Base-by-base conservation (phyloP, 2,797 vertebrate genomes). In the Ibycter americanus region DNA sequence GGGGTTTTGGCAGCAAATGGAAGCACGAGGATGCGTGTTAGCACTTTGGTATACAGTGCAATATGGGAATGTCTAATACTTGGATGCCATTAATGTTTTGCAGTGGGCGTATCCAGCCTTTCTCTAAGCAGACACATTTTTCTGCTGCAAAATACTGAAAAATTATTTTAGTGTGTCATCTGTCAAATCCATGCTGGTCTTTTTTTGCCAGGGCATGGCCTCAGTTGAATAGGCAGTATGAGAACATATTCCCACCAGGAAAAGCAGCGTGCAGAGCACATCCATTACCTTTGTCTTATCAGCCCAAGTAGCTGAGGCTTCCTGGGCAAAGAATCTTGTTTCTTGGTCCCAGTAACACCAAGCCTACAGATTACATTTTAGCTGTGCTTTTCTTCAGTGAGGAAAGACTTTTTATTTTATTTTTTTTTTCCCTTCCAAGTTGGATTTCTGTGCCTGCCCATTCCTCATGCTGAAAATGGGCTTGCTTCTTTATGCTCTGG, bases 401-500 rank as follows among this genome's bases (percentile, higher is more conserved):
- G 42, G n/a, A 56, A 67, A 90, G 62, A 31, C 7, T 6, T 73
- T 65, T 79, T 78, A 61, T n/a, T n/a, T n/a, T 18, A 18, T 9
- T 19, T 44, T 67, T 59, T 78, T 46, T 8, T n/a, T n/a, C n/a
- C 36, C 7, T 81, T 86, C 22, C 44, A 42, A 18, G 19, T 16
- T 79, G 66, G 31, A 67, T 90, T 96, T 94, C 58, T 90, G 23
- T 81, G 74, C 63, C 83, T 80, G 59, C 92, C 83, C 68, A 68
- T 93, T 73, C 79, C 86, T 89, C 80, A 63, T 5, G 4, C 59
- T 84, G 83, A 72, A 93, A 90, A 89, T 36, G 67, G 55, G 31
- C 59, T 96, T 21, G 91, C 95, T 93, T 77, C 88, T 95, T 96
- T 80, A 34, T 56, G 55, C 63, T 96, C 63, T 77, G 74, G 71